These are phyloP conservation scores for Hydriomena furcata DNA, from an alignment of 2,888 invertebrate genomes.

Conservation along the genomic window DNA sequence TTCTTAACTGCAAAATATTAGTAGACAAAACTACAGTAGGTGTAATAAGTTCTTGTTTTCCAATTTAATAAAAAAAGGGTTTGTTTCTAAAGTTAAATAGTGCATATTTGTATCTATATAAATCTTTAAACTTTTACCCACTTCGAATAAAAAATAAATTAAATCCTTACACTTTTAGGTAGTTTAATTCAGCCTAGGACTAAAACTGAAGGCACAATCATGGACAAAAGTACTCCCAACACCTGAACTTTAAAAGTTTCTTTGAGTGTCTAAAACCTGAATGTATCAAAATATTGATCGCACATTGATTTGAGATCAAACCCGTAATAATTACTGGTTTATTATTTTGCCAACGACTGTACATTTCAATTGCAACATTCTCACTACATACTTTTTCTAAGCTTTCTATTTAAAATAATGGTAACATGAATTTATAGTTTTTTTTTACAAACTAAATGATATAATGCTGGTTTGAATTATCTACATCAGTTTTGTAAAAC, in stretches of 20 bases:
- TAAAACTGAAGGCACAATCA: slow-evolving; percentile 21
- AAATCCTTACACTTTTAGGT: slow-evolving; percentile 9
- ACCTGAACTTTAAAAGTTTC: not conserved
- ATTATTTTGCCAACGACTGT: slow-evolving; percentile 15
- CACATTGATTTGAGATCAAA: not conserved
- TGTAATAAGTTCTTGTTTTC: too few species aligned
- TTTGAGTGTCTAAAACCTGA: not conserved
- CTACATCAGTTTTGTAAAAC: not conserved
- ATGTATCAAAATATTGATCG: not conserved
- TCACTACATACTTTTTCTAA: not conserved
- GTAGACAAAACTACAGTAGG: too few species aligned
- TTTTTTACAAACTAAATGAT: slow-evolving; percentile 15
- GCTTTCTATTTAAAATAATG: slow-evolving; percentile 8
- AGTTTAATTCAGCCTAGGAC: slow-evolving; percentile 17
- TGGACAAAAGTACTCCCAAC: slow-evolving; percentile 1
- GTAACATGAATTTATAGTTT: slow-evolving; percentile 20
- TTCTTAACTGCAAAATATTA: too few species aligned
- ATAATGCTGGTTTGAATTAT: not conserved
- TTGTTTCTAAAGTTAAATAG: too few species aligned
- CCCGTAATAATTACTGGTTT: too few species aligned
- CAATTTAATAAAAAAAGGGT: too few species aligned
- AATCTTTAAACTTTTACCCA: too few species aligned
- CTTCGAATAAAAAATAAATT: slow-evolving; percentile 20
- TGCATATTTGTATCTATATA: too few species aligned
- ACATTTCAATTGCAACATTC: slow-evolving; percentile 21